phyloP scores from a whole-genome alignment of 2,888 invertebrate genomes.

The Scaptodrosophila latifasciaeformis region DNA sequence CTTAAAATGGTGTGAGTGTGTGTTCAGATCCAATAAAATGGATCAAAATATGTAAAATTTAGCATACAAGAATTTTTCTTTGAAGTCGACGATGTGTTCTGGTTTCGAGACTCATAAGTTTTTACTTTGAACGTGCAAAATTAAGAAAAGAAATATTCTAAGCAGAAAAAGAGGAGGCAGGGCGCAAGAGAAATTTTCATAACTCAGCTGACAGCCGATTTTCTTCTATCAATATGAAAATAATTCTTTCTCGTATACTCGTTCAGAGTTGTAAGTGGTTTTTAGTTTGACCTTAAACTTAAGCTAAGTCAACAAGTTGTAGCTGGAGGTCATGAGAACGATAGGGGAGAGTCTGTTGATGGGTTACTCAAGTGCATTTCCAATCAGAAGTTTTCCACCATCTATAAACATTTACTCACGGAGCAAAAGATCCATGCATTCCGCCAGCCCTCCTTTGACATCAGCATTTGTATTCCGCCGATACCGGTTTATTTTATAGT shows the following conservation, averaged over 20 bases:
- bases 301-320: too few species aligned
- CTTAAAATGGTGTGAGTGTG: too few species aligned
- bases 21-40: conserved; percentile 40
- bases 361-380: conserved; percentile 21
- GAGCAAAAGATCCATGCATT: too few species aligned
- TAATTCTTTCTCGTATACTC: conserved; percentile 26
- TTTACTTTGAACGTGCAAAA: conserved; percentile 37
- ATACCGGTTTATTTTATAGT: too few species aligned
- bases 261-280: conserved; percentile 53
- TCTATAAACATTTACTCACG: too few species aligned
- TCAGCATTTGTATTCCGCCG: too few species aligned
- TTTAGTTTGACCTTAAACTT: conserved; percentile 60
- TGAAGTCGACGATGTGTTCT: conserved; percentile 38
- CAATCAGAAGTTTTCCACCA: too few species aligned
- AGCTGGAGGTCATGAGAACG: too few species aligned
- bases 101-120: conserved; percentile 6
- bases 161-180: neutral
- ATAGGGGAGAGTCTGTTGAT: conserved; percentile 24
- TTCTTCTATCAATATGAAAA: conserved; percentile 54
- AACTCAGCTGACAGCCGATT: conserved; percentile 50
- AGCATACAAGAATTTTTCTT: conserved; percentile 27
- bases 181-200: conserved; percentile 31
- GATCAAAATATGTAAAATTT: conserved; percentile 44
- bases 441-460: too few species aligned
- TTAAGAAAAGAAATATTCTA: neutral